These are phyloP conservation scores for Odocoileus virginianus DNA, from an alignment of 2,113 vertebrate species.

Conservation along the genomic window DNA sequence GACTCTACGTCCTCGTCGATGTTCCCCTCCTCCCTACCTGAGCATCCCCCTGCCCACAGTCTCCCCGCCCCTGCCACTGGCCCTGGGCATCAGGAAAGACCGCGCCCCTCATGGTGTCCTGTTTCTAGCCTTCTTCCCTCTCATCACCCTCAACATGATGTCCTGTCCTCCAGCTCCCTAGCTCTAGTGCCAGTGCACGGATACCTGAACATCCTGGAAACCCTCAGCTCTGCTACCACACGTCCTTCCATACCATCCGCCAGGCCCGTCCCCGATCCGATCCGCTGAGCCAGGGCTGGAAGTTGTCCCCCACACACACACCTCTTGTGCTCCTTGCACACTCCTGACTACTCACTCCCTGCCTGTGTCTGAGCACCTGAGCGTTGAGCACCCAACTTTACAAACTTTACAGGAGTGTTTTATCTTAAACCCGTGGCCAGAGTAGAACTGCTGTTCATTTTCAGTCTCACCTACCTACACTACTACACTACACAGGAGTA, in stretches of 20 bases:
- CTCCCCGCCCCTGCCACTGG: too few species aligned
- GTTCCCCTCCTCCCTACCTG: fast-evolving
- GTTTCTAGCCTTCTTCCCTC: background rate
- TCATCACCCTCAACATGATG: background rate
- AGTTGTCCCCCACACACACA: too few species aligned
- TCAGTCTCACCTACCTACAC: background rate
- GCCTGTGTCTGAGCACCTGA: background rate
- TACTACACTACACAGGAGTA: background rate
- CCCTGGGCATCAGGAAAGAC: background rate
- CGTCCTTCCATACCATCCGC: fast-evolving
- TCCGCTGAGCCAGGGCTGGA: too few species aligned
- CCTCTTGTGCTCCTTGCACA: background rate
- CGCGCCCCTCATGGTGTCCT: background rate
- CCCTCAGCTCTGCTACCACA: too few species aligned
- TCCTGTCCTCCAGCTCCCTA: background rate
- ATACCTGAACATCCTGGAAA: background rate
- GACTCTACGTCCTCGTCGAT: background rate
- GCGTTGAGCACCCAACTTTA: background rate
- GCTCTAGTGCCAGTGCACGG: background rate
- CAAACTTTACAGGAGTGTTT: background rate
- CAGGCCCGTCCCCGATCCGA: too few species aligned
- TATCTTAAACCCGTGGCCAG: background rate
- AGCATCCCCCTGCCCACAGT: background rate
- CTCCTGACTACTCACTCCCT: background rate
- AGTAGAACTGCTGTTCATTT: background rate